Conservation (phyloP, 2,797 vertebrate genomes). For the Catostomus latipinnis region DNA sequence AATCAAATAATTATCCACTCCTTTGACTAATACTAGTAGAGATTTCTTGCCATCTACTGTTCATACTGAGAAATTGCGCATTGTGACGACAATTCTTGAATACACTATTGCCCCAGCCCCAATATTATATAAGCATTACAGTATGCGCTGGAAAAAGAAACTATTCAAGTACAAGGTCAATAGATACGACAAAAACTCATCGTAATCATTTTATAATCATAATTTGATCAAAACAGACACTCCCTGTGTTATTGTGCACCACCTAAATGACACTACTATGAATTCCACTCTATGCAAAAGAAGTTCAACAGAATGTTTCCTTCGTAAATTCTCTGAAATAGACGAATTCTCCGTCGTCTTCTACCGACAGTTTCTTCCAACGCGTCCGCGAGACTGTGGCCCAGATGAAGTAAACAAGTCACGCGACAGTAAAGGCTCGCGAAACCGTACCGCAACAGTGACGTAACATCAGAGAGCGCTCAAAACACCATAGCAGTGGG, state of each 20-base stretch:
- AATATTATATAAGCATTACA: too few relatives aligned
- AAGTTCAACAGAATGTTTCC: neutral
- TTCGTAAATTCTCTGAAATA: neutral
- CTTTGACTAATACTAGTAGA: too few relatives aligned
- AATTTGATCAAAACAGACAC: too few relatives aligned
- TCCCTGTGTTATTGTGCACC: neutral
- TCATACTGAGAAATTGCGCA: neutral
- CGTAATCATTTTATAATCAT: too few relatives aligned
- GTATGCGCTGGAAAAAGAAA: too few relatives aligned
- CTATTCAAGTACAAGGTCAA: too few relatives aligned
- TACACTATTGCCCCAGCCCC: too few relatives aligned
- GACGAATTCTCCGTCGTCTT: too few relatives aligned
- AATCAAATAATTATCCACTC: neutral
- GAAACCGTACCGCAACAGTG: slow-evolving; percentile 61
- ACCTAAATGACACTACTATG: neutral
- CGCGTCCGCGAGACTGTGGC: neutral
- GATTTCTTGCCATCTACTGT: slow-evolving; percentile 36
- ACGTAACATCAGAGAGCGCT: slow-evolving; percentile 52
- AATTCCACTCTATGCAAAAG: neutral
- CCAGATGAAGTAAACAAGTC: slow-evolving; percentile 56
- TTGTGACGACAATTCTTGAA: neutral
- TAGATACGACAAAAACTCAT: too few relatives aligned
- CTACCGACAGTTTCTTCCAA: too few relatives aligned
- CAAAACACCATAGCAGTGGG: slow-evolving; percentile 58
- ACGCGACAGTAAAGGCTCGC: slow-evolving; percentile 39